Conservation (phyloP, 2,113 vertebrate species). For the Ondatra zibethicus region DNA sequence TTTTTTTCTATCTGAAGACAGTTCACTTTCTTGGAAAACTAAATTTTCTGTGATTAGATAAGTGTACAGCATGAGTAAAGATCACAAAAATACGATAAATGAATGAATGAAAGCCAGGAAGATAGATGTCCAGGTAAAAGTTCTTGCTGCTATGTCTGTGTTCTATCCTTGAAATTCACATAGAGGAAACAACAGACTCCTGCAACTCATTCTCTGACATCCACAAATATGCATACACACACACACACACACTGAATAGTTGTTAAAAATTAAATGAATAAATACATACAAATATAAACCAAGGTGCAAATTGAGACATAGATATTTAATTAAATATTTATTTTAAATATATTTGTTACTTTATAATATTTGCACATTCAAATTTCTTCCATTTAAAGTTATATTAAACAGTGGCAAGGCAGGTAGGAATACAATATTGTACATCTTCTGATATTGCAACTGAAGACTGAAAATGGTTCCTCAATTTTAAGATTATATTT, state of each 20-base stretch:
- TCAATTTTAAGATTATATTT: neutral
- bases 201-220: neutral
- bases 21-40: neutral
- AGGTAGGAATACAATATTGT: neutral
- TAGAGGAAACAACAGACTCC: neutral
- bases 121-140: neutral
- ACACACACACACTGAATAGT: neutral
- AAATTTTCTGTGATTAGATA: neutral
- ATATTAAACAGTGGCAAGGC: neutral
- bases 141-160: no score
- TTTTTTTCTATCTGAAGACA: neutral
- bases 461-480: neutral
- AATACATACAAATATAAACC: neutral
- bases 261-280: neutral
- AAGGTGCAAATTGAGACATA: neutral
- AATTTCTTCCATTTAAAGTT: constrained; percentile 21
- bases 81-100: neutral
- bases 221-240: neutral
- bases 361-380: neutral
- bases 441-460: neutral
- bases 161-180: neutral
- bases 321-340: neutral
- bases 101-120: neutral
- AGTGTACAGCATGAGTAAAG: neutral
- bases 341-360: constrained; percentile 1